Evolutionary conservation across 2,113 vertebrate genomes (phyloP).

Genomic region (Petrocephalus zakoni): DNA sequence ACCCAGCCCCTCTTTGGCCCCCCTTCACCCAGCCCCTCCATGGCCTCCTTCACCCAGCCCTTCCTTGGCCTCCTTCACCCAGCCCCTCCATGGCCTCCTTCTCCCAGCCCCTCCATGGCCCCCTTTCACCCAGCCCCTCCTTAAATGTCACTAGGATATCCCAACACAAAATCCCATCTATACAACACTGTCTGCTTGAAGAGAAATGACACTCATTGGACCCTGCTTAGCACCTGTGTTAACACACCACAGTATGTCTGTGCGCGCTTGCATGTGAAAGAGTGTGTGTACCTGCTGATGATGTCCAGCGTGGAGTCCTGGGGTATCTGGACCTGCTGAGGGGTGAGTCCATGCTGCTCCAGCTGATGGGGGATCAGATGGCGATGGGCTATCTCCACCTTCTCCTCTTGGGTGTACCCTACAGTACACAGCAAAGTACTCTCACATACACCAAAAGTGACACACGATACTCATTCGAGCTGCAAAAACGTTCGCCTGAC

Average conservation of each 20-base stretch:
- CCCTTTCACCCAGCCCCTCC: neutral
- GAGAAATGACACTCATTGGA: neutral
- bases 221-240: neutral
- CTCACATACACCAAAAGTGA: neutral
- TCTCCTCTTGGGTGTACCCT: slow-evolving; percentile 97
- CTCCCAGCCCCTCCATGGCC: too few relatives aligned
- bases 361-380: slow-evolving; percentile 93
- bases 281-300: slow-evolving; percentile 68
- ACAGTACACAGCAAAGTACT: slow-evolving; percentile 24
- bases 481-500: neutral
- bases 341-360: slow-evolving; percentile 85
- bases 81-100: too few relatives aligned
- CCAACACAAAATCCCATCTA: neutral
- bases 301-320: slow-evolving; percentile 76
- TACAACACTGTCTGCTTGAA: neutral
- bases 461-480: too few relatives aligned
- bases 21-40: neutral
- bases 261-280: neutral
- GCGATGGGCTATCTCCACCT: slow-evolving; percentile 91
- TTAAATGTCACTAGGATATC: neutral
- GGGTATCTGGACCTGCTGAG: slow-evolving; percentile 86
- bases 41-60: neutral
- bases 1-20: too few relatives aligned
- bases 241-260: neutral
- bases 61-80: neutral